Evolutionary conservation across 2,888 invertebrate genomes (phyloP).

Genomic region (Andrena praecox): DNA sequence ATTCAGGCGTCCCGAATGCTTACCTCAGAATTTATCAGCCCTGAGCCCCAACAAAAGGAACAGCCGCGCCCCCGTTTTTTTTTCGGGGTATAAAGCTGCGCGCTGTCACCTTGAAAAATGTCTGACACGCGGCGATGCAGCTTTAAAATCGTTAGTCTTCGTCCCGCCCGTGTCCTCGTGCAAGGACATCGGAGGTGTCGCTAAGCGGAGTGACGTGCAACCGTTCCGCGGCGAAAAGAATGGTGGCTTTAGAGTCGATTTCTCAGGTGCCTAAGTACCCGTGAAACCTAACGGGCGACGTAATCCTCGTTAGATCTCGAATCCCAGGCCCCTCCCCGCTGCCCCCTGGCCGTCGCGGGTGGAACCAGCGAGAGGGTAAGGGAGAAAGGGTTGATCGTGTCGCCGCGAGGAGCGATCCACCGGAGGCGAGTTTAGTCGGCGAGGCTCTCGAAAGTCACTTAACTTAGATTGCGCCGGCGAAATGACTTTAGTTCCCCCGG

Average conservation of each 20-base stretch:
- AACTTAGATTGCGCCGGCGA: constrained; percentile 84
- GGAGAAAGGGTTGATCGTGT: constrained; percentile 61
- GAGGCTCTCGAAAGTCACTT: constrained; percentile 84
- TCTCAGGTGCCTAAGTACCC: constrained; percentile 60
- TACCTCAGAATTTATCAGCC: constrained; percentile 33
- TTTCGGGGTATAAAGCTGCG: not conserved
- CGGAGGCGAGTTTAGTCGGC: constrained; percentile 79
- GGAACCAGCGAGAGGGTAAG: not conserved
- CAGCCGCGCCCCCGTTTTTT: too few species aligned
- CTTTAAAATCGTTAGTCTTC: constrained; percentile 52
- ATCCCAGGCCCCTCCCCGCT: not conserved
- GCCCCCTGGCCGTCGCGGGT: not conserved
- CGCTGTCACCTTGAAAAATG: constrained; percentile 47
- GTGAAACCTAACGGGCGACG: constrained; percentile 57
- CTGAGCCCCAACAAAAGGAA: constrained; percentile 4
- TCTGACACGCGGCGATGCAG: constrained; percentile 24
- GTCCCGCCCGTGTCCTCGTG: not conserved
- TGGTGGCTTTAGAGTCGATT: constrained; percentile 56
- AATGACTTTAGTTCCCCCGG: constrained; percentile 83
- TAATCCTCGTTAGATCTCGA: constrained; percentile 69
- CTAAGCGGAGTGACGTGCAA: constrained; percentile 29
- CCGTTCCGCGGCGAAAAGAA: constrained; percentile 35
- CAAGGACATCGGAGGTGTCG: constrained; percentile 15
- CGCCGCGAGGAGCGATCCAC: constrained; percentile 58
- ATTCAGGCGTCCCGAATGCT: constrained; percentile 17